Conservation (phyloP, 2,113 vertebrate genomes). For the Pelmatolapia mariae region DNA sequence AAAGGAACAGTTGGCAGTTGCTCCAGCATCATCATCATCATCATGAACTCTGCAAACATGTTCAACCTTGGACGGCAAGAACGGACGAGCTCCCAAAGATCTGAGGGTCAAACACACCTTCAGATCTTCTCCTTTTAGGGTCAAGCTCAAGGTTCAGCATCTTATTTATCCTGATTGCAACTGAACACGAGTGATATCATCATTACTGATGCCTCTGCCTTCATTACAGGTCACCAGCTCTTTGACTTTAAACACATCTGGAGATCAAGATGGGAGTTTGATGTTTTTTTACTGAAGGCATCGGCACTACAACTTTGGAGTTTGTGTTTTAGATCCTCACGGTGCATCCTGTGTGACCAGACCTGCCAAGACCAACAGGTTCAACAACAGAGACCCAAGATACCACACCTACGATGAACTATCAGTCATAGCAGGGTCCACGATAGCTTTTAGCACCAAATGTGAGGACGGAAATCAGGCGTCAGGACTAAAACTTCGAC, state of each 20-base stretch:
- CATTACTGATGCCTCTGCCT: neutral
- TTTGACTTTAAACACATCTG: neutral
- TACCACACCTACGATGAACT: neutral
- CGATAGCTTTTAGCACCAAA: constrained; percentile 11
- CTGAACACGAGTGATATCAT: neutral
- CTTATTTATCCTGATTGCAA: neutral
- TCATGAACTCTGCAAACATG: neutral
- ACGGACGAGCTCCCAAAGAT: neutral
- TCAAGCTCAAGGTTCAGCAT: neutral
- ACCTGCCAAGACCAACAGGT: neutral
- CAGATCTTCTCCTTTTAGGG: neutral
- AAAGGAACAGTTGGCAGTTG: neutral
- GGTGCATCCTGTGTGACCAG: neutral
- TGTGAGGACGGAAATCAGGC: neutral
- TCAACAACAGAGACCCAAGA: neutral
- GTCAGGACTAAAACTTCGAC: neutral
- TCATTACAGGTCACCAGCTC: neutral
- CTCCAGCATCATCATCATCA: neutral
- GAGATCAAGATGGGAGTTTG: neutral
- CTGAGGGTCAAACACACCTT: neutral
- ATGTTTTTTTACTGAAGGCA: neutral
- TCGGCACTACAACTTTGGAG: neutral
- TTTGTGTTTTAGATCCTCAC: neutral
- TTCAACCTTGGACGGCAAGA: neutral
- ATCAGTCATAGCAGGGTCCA: neutral